Evolutionary conservation across 2,113 vertebrate genomes (phyloP), one percentile per base, ranked within the genome.

Genomic region (Coreoperca whiteheadi): DNA sequence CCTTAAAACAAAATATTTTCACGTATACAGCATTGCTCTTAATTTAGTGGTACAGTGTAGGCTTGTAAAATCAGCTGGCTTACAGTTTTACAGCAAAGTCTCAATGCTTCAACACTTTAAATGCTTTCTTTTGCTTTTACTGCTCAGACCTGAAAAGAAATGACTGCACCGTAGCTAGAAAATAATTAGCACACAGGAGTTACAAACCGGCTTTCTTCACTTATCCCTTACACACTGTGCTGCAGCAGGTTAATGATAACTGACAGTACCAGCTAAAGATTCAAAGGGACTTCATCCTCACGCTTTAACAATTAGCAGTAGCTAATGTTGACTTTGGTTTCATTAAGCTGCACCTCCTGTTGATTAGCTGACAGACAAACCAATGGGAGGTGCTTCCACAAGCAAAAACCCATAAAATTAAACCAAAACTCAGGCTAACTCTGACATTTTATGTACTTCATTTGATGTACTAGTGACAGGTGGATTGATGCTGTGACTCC

Each of bases 21-120:
- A 72, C 87, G 84, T 82, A 79, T 74, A 89, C 88, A 89, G 85
- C 79, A 8, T 82, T 67, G 83, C 88, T 85, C 89, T 94, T 93
- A 83, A 84, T 89, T 93, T 88, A 89, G 93, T 66, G 60, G 57
- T 57, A 59, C 91, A 90, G 84, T 54, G 75, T 15, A 57, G 91
- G 77, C 87, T 86, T 85, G 89, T 94, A 87, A 94, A 95, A 75
- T 51, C 59, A 39, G 51, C 90, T 93, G 92, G 90, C 89, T 43
- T 11, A 4, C 6, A 7, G 21, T 88, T 93, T 94, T 90, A 93
- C 75, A 74, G 85, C 54, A 53, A 50, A 77, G 75, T 78, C 88
- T 87, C 86, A 54, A 34, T 81, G 85, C 85, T 86, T 75, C 75
- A 70, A 59, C 74, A 59, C 80, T 93, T 86, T 89, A 87, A 82